Base-by-base conservation (phyloP, 2,797 vertebrate species). In the Anniella stebbinsi region DNA sequence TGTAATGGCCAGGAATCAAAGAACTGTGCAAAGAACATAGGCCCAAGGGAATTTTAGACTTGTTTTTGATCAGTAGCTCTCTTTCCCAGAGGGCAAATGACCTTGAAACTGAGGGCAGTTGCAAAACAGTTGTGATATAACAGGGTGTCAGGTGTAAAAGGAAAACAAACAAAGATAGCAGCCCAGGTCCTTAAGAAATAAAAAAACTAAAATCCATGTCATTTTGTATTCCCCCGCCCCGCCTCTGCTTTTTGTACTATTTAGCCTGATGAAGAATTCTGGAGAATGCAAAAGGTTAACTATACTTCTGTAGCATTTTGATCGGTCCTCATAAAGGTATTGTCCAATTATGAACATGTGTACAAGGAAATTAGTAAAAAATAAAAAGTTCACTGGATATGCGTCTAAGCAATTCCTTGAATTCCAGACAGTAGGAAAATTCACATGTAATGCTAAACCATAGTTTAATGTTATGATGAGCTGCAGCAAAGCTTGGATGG, bases 1-100 rank as follows among this genome's bases (percentile, higher is more conserved):
- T 86, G 90, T 33, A 48, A 87, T 89, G 83, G 92, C 92, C 91
- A 69, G 11, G 76, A 70, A 51, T 51, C 66, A 70, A 57, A 57
- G 1, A 69, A 70, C 5, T 54, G 4, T 8, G 11, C 63, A 70
- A 18, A 25, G 18, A n/a, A 28, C n/a, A 66, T 38, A 4, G 45
- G 25, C 25, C 48, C n/a, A 57, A 38, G 23, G n/a, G 38, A 6
- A 1, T 18, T 78, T 45, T 21, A 5, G 33, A 54, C 3, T 36
- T 87, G 75, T n/a, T 88, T n/a, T 23, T 73, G 25, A 80, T 36
- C 17, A 63, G 15, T 28, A 17, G 1, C 18, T 60, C 11, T 70
- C 51, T 11, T 33, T 57, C 23, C 48, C 5, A 6, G 28, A 70
- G 69, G 45, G 21, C 17, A 67, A 70, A 18, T 80, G 4, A 51